Percentiles rank a stretch among this genome's conserved stretches.
phyloP scores from a whole-genome alignment of 2,888 invertebrate species.

The Rhogogaster chlorosoma region DNA sequence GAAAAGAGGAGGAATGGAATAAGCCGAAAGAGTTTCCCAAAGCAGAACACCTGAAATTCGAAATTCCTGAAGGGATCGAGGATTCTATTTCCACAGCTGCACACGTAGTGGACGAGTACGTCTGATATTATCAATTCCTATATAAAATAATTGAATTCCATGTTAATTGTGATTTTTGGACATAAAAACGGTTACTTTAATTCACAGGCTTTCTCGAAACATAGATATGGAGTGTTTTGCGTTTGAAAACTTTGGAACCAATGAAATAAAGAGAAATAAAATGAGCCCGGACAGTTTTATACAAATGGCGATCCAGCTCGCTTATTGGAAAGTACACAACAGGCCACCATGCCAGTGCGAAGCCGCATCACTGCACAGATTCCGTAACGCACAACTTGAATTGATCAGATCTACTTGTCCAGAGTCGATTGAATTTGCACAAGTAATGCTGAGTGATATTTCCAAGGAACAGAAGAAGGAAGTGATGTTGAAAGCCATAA shows the following conservation, averaged over 20 bases:
- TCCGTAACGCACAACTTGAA: constrained; percentile 93
- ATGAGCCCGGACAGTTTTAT: constrained; percentile 97
- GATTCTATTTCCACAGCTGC: constrained; percentile 83
- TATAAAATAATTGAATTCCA: background rate
- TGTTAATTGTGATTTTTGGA: background rate
- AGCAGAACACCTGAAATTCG: constrained; percentile 79
- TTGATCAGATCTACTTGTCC: constrained; percentile 94
- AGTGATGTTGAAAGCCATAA: constrained; percentile 87
- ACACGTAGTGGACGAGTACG: constrained; percentile 83
- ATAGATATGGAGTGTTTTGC: constrained; percentile 90
- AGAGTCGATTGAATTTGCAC: constrained; percentile 90
- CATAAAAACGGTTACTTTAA: background rate
- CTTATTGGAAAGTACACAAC: constrained; percentile 88
- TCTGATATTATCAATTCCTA: constrained; percentile 44
- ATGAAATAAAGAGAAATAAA: constrained; percentile 91
- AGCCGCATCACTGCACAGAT: constrained; percentile 93
- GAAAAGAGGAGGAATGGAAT: constrained; percentile 71
- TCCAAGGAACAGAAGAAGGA: constrained; percentile 80
- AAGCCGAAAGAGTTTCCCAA: constrained; percentile 70
- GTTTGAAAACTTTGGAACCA: constrained; percentile 91
- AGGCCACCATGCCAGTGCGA: constrained; percentile 94
- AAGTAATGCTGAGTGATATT: constrained; percentile 83
- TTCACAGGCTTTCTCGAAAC: constrained; percentile 74
- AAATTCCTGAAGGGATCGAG: constrained; percentile 79
- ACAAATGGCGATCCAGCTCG: constrained; percentile 96